phyloP scores from a whole-genome alignment of 2,888 invertebrate species.

The Baccha elongata region DNA sequence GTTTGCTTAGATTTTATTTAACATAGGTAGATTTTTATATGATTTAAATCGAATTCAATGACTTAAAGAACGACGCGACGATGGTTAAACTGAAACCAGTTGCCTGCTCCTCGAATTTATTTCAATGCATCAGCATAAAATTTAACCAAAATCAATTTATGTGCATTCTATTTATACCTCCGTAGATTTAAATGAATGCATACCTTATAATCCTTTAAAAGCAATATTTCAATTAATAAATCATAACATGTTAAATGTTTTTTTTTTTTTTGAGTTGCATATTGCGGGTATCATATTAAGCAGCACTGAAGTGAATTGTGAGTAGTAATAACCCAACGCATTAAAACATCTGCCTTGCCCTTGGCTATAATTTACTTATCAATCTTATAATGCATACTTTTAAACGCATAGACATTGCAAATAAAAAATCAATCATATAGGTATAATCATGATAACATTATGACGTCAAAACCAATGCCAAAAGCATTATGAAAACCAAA shows the following conservation, averaged over 20 bases:
- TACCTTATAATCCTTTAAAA: not conserved
- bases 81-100: too few species aligned
- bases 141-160: not conserved
- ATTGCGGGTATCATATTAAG: too few species aligned
- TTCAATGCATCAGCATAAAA: not conserved
- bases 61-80: too few species aligned
- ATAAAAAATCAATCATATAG: not conserved
- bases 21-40: too few species aligned
- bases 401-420: too few species aligned
- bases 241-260: not conserved
- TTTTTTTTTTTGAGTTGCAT: not conserved
- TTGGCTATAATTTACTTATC: conserved; percentile 4
- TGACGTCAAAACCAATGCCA: not conserved
- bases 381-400: too few species aligned
- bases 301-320: too few species aligned
- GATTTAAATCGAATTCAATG: too few species aligned
- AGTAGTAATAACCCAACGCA: not conserved
- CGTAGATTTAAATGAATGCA: conserved; percentile 9
- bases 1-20: too few species aligned
- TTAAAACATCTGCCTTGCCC: not conserved
- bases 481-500: too few species aligned
- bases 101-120: too few species aligned
- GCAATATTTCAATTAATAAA: conserved; percentile 20
- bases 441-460: not conserved
- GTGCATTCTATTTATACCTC: too few species aligned